Evolutionary conservation across 2,797 vertebrate genomes (phyloP).

Genomic region (Harpagifer antarcticus): DNA sequence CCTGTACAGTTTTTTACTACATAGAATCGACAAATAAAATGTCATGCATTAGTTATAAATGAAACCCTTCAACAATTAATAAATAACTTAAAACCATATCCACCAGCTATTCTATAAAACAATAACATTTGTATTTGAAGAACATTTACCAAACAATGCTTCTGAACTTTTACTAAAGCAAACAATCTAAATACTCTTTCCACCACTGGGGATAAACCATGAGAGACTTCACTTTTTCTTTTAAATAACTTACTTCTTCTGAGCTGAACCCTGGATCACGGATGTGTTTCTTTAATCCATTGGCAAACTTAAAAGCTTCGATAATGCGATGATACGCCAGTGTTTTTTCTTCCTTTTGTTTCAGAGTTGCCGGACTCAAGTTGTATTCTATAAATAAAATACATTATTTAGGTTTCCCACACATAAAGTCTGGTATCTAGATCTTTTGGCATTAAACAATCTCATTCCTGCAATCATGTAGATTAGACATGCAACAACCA

Average conservation of each 20-base stretch:
- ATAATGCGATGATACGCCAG: conserved; percentile 86
- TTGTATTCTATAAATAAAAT: conserved; percentile 84
- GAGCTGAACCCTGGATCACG: conserved; percentile 81
- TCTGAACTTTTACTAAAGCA: not conserved
- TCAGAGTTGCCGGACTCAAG: conserved; percentile 70
- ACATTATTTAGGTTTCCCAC: not conserved
- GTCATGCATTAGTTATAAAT: not conserved
- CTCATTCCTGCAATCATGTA: not conserved
- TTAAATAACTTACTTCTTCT: conserved; percentile 60
- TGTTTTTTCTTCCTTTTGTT: conserved; percentile 50
- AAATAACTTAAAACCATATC: not conserved
- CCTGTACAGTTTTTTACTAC: not conserved
- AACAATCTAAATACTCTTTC: not conserved
- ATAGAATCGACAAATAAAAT: not conserved
- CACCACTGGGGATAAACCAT: not conserved
- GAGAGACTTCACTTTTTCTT: not conserved
- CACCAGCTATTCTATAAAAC: not conserved
- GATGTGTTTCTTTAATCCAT: conserved; percentile 81
- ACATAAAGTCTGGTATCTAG: not conserved
- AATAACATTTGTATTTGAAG: not conserved
- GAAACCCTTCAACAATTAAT: not conserved
- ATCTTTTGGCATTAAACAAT: conserved; percentile 7
- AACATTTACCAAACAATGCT: not conserved
- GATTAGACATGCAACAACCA: not conserved
- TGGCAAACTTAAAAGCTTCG: conserved; percentile 91